Conservation (phyloP, 2,888 invertebrate species). For the Rhorus exstirpatorius region DNA sequence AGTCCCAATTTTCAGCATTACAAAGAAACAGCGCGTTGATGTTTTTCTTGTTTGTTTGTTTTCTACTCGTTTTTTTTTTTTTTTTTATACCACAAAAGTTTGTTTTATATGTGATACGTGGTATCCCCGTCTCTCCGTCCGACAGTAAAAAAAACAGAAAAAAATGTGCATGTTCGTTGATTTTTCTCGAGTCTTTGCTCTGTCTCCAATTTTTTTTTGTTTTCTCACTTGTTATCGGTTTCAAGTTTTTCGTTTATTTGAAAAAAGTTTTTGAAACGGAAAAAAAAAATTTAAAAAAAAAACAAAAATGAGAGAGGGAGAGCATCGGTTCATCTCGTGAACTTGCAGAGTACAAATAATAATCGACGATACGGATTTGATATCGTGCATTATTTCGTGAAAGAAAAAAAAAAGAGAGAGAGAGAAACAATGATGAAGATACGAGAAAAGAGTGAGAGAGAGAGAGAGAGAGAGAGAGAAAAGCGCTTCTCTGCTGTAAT, state of each 20-base stretch:
- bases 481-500: slow-evolving; percentile 64
- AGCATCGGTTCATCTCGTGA: slow-evolving; percentile 74
- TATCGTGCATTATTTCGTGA: slow-evolving; percentile 58
- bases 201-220: not conserved
- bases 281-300: not conserved
- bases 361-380: slow-evolving; percentile 75
- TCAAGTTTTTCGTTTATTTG: not conserved
- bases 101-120: slow-evolving; percentile 43
- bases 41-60: too few species aligned
- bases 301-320: slow-evolving; percentile 60
- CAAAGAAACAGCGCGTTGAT: not conserved
- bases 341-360: slow-evolving; percentile 80
- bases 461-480: slow-evolving; percentile 41
- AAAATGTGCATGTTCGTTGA: slow-evolving; percentile 59
- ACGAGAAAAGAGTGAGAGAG: slow-evolving; percentile 36
- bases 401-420: slow-evolving; percentile 28
- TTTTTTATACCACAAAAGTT: slow-evolving; percentile 7
- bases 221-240: not conserved
- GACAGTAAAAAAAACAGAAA: slow-evolving; percentile 17
- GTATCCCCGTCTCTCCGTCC: slow-evolving; percentile 62
- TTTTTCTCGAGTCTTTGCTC: slow-evolving; percentile 44
- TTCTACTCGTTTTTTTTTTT: slow-evolving; percentile 19
- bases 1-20: slow-evolving; percentile 18
- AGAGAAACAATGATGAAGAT: slow-evolving; percentile 36
- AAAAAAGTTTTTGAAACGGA: not conserved